Conservation (phyloP, 2,797 vertebrate species). For the Catharus ustulatus region DNA sequence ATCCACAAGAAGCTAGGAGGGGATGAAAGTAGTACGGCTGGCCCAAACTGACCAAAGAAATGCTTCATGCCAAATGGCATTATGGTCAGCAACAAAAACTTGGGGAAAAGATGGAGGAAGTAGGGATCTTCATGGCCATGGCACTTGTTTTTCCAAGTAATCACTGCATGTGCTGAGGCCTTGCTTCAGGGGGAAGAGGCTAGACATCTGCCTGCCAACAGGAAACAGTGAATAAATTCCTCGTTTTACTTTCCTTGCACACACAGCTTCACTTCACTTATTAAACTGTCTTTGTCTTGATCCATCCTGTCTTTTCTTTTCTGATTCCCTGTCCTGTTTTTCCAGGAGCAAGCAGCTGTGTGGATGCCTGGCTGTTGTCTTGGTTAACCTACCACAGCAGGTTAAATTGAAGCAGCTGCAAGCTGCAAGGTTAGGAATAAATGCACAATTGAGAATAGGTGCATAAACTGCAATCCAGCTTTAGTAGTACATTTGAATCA, state of each 20-base stretch:
- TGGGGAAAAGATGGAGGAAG: background rate
- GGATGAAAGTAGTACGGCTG: rapidly evolving
- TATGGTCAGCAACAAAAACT: background rate
- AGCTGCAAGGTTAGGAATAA: background rate
- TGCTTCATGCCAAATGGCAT: too few relatives aligned
- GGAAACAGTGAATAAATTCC: background rate
- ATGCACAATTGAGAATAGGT: background rate
- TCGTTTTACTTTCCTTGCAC: background rate
- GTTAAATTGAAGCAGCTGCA: background rate
- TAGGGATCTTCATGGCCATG: rapidly evolving
- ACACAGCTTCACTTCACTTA: background rate
- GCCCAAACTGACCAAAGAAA: background rate
- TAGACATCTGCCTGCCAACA: background rate
- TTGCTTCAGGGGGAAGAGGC: background rate
- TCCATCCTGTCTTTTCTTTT: background rate
- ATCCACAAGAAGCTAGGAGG: background rate
- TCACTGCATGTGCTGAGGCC: background rate
- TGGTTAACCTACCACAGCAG: background rate
- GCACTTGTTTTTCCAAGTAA: background rate
- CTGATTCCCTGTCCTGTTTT: background rate
- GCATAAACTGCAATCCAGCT: background rate
- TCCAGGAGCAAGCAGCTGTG: background rate
- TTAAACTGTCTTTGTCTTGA: background rate
- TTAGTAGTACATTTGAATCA: background rate
- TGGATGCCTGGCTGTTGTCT: background rate